These are phyloP conservation scores for Gymnoscelis rufifasciata DNA, from an alignment of 2,888 invertebrate genomes.

Conservation along the genomic window DNA sequence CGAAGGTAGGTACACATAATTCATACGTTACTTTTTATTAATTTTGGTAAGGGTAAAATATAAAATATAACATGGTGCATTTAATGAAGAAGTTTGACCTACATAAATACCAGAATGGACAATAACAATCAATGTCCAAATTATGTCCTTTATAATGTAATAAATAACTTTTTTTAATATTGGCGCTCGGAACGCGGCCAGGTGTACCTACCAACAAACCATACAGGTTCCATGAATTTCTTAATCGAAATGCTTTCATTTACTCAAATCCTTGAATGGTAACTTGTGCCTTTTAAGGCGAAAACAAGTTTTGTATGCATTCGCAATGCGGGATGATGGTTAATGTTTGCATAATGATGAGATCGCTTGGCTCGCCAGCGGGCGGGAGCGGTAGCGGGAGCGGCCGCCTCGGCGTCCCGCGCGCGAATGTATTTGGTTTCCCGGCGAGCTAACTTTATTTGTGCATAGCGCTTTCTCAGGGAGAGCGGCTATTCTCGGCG, in stretches of 20 bases:
- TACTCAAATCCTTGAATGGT: conserved; percentile 62
- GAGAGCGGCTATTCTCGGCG: conserved; percentile 70
- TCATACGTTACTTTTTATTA: too few relatives aligned
- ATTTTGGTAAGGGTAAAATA: too few relatives aligned
- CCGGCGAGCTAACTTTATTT: conserved; percentile 65
- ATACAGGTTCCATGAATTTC: conserved; percentile 36
- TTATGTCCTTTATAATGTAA: too few relatives aligned
- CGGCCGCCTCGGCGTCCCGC: conserved; percentile 24
- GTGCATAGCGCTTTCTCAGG: conserved; percentile 72
- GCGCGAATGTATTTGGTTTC: conserved; percentile 58
- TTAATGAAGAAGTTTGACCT: too few relatives aligned
- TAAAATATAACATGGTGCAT: too few relatives aligned
- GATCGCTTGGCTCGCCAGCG: conserved; percentile 33
- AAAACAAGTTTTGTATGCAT: conserved; percentile 69
- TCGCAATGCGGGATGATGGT: conserved; percentile 65
- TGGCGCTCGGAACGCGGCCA: too few relatives aligned
- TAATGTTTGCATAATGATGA: conserved; percentile 43
- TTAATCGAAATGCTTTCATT: conserved; percentile 36
- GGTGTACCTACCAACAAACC: not conserved
- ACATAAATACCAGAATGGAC: too few relatives aligned
- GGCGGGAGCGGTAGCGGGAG: not conserved
- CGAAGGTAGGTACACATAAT: too few relatives aligned
- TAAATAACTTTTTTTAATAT: too few relatives aligned
- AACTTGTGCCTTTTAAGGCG: conserved; percentile 58
- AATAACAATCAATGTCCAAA: too few relatives aligned